Evolutionary conservation across 2,888 invertebrate genomes (phyloP).

Genomic region (Leptopterna dolabrata): DNA sequence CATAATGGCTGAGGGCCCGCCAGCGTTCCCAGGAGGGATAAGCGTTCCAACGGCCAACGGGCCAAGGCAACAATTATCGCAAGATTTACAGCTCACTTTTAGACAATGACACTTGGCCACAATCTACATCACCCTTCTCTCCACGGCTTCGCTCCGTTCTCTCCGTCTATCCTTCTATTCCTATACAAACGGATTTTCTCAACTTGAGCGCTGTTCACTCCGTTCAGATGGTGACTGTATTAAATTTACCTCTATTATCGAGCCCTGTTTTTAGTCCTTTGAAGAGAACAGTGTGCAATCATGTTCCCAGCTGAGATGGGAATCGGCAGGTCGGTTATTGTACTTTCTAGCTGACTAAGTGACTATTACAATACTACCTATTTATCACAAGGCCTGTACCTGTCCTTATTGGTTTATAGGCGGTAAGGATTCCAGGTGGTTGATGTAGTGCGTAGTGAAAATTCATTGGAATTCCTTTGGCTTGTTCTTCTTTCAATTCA

Average conservation of each 20-base stretch:
- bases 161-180: not conserved
- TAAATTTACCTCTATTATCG: not conserved
- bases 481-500: no score
- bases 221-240: not conserved
- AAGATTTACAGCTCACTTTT: conserved; percentile 35
- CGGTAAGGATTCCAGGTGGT: no score
- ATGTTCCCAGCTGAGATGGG: not conserved
- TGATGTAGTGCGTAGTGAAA: no score
- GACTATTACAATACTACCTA: no score
- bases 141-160: not conserved
- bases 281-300: not conserved
- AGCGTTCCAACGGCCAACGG: conserved; percentile 13
- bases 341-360: no score
- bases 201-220: not conserved
- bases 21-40: conserved; percentile 35
- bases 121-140: conserved; percentile 20
- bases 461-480: no score
- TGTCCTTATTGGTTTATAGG: no score
- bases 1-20: conserved; percentile 22
- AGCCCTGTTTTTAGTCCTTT: no score
- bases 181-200: not conserved
- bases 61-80: conserved; percentile 39
- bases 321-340: not conserved
- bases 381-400: no score
- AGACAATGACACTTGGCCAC: conserved; percentile 33